Base-by-base conservation (phyloP, 1,140 invertebrate species). In the Caenorhabditis remanei region DNA sequence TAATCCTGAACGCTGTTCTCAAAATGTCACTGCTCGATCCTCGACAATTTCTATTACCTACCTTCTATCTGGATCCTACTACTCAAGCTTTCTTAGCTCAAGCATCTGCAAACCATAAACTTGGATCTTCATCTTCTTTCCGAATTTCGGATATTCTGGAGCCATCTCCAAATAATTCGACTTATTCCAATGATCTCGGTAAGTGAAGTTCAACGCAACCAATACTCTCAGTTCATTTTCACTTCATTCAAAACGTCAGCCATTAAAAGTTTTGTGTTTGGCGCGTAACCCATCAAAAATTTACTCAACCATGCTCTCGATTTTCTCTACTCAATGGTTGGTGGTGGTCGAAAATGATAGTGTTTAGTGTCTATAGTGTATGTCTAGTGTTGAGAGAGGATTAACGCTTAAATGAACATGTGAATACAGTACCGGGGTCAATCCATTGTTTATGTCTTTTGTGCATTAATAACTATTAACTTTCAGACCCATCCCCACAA, bases 1-100 rank as follows among this genome's bases (percentile, higher is more conserved):
- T 84, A 58, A 7, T 21, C 19, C 32, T 4, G 55, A 8, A 40
- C 14, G 8, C 48, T 24, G 11, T 21, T 82, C 48, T 40, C n/a
- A 67, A 32, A 13, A 85, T 85, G 84, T 63, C 56, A 21, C 84
- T 85, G 13, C 84, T 85, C 14, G 84, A 85, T 21, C 84, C 84
- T 65, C 84, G 84, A 8, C 61, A 63, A 8, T 85, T 85, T 50
- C n/a, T 85, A 9, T 61, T 85, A 41, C 61, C 84, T 4, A 21
- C 84, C 24, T 85, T 85, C 40, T 65, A 63, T 19, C 58, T 85
- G 61, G 84, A 85, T 67, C 84, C 84, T 21, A 50, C 58, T 19
- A 53, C 58, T 1, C 46, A 50, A 67, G 84, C 84, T 14, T 32
- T 85, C 21, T 32, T 85, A 19, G n/a, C 61, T 14, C 84, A 65